Conservation (phyloP, 2,797 vertebrate genomes). For the Ficedula albicollis region DNA sequence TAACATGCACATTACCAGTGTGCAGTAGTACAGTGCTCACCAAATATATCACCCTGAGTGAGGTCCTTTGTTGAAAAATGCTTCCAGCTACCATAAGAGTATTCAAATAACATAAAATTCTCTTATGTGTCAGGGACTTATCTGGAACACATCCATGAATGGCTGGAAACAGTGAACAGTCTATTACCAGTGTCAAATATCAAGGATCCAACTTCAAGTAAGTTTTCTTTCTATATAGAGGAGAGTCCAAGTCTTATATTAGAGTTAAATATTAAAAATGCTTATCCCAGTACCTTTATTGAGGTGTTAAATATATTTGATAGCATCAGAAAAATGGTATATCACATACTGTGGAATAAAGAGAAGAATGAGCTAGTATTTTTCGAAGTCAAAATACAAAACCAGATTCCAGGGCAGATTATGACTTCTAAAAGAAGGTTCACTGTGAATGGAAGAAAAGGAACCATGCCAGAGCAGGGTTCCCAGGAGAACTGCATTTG, state of each 20-base stretch:
- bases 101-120: conserved; percentile 23
- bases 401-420: conserved; percentile 41
- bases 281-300: background rate
- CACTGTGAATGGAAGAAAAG: conserved; percentile 26
- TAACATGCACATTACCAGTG: background rate
- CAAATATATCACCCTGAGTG: background rate
- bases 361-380: conserved; percentile 7
- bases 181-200: background rate
- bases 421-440: conserved; percentile 10
- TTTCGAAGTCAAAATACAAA: background rate
- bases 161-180: conserved; percentile 23
- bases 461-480: background rate
- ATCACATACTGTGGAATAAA: background rate
- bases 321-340: background rate
- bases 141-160: conserved; percentile 30
- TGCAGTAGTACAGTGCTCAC: background rate
- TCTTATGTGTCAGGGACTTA: conserved; percentile 32
- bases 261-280: background rate
- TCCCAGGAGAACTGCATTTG: conserved; percentile 15
- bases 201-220: background rate
- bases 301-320: background rate
- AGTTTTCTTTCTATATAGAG: background rate
- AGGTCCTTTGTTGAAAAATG: conserved; percentile 38
- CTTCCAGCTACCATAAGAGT: conserved; percentile 19
- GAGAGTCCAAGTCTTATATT: background rate